Evolutionary conservation across 2,888 invertebrate genomes (phyloP).

Genomic region (Ornithoptera priamus): DNA sequence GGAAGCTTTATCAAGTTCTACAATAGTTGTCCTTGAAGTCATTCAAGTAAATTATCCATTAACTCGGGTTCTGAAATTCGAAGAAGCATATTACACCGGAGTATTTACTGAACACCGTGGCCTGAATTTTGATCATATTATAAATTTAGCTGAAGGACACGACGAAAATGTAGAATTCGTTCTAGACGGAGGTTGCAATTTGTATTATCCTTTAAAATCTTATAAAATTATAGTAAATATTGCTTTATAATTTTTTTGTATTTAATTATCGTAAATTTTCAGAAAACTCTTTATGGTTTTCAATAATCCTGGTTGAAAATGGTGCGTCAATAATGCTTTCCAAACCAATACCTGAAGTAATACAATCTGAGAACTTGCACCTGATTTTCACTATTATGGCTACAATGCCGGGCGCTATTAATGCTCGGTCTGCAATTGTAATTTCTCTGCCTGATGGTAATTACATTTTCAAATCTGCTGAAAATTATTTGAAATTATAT

Average conservation of each 20-base stretch:
- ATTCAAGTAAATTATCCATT: slow-evolving; percentile 16
- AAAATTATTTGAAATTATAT: no score
- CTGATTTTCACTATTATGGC: slow-evolving; percentile 41
- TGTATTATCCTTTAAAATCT: no score
- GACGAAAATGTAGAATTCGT: slow-evolving; percentile 37
- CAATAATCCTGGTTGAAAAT: slow-evolving; percentile 30
- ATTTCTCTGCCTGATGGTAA: slow-evolving; percentile 38
- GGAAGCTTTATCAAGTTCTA: slow-evolving; percentile 36
- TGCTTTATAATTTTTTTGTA: no score
- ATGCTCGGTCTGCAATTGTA: slow-evolving; percentile 38
- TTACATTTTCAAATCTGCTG: neutral
- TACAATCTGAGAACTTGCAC: slow-evolving; percentile 40
- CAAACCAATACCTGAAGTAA: slow-evolving; percentile 36
- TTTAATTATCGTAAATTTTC: slow-evolving; percentile 26
- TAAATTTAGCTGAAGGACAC: slow-evolving; percentile 39
- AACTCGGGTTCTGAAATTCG: slow-evolving; percentile 30
- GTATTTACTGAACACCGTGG: slow-evolving; percentile 37
- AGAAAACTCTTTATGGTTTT: slow-evolving; percentile 45
- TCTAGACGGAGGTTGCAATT: slow-evolving; percentile 42
- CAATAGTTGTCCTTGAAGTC: slow-evolving; percentile 41
- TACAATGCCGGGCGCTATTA: slow-evolving; percentile 31
- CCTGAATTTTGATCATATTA: slow-evolving; percentile 36
- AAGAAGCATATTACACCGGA: slow-evolving; percentile 42
- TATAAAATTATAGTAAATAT: no score
- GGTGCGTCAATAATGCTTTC: slow-evolving; percentile 30